phyloP scores from a whole-genome alignment of 2,888 invertebrate species.

The Aradus depressus region DNA sequence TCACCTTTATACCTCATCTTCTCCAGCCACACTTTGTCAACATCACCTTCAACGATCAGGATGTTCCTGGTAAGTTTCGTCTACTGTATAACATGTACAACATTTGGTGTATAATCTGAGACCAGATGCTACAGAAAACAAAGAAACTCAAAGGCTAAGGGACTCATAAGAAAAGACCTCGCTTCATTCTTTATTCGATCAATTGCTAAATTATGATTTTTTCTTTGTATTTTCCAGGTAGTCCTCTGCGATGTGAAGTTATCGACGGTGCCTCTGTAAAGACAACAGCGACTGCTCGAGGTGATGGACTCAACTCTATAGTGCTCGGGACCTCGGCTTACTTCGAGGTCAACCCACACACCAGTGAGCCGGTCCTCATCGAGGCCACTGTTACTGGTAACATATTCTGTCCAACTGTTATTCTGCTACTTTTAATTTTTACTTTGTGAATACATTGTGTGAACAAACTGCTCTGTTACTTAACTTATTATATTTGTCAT shows the following conservation, averaged over 20 bases:
- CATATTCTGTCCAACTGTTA: too few relatives aligned
- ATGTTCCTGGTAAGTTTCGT: constrained; percentile 50
- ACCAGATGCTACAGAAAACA: too few relatives aligned
- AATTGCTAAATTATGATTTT: too few relatives aligned
- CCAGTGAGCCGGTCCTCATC: constrained; percentile 35
- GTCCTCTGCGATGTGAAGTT: constrained; percentile 75
- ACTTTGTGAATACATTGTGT: too few relatives aligned
- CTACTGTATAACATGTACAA: too few relatives aligned
- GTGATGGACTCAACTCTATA: constrained; percentile 32
- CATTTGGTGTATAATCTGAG: too few relatives aligned
- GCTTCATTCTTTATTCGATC: too few relatives aligned
- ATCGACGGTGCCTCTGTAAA: constrained; percentile 39
- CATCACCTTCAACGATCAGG: constrained; percentile 86
- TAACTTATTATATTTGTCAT: too few relatives aligned
- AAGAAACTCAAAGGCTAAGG: too few relatives aligned
- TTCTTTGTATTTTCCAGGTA: constrained; percentile 43
- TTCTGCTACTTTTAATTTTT: too few relatives aligned
- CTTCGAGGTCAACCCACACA: constrained; percentile 38
- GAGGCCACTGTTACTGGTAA: constrained; percentile 43
- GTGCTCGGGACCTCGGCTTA: constrained; percentile 41
- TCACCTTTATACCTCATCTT: constrained; percentile 85
- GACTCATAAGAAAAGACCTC: too few relatives aligned
- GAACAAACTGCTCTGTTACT: too few relatives aligned
- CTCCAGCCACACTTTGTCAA: constrained; percentile 82
- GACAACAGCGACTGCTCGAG: constrained; percentile 32